Percentiles rank a stretch among this genome's conserved stretches.
Evolutionary conservation across 2,113 vertebrate species (phyloP).

Genomic region (Loxodonta africana): DNA sequence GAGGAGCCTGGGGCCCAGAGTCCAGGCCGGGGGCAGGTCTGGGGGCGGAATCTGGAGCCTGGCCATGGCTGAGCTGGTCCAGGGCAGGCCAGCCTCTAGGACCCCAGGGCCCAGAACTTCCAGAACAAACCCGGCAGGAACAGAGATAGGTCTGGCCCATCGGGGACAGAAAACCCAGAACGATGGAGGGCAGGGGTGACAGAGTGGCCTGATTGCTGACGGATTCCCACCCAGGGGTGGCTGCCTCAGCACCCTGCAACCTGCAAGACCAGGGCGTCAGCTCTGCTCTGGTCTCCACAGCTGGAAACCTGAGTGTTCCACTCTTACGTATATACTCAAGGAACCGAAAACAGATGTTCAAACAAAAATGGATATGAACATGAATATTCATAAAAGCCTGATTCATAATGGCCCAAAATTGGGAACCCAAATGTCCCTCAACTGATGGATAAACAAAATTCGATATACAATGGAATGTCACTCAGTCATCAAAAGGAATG

Average conservation of each 20-base stretch:
- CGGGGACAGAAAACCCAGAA: background rate
- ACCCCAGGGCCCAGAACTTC: background rate
- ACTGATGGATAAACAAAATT: background rate
- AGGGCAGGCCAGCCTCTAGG: background rate
- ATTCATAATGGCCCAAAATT: background rate
- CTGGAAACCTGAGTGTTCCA: background rate
- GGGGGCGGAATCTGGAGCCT: background rate
- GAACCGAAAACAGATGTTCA: background rate
- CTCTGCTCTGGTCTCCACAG: background rate
- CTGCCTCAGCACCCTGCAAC: accelerated
- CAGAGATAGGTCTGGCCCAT: background rate
- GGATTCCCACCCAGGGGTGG: too few species aligned
- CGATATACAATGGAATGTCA: background rate
- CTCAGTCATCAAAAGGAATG: background rate
- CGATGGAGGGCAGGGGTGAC: background rate
- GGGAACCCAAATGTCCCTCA: too few species aligned
- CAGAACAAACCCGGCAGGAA: background rate
- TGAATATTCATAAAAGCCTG: background rate
- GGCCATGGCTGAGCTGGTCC: background rate
- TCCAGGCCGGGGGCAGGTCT: background rate
- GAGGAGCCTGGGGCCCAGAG: background rate
- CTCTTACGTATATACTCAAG: background rate
- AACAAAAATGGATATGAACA: background rate
- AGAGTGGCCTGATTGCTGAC: background rate
- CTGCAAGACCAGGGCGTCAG: background rate